Evolutionary conservation across 2,113 vertebrate species (phyloP).

Genomic region (Nothobranchius furzeri): DNA sequence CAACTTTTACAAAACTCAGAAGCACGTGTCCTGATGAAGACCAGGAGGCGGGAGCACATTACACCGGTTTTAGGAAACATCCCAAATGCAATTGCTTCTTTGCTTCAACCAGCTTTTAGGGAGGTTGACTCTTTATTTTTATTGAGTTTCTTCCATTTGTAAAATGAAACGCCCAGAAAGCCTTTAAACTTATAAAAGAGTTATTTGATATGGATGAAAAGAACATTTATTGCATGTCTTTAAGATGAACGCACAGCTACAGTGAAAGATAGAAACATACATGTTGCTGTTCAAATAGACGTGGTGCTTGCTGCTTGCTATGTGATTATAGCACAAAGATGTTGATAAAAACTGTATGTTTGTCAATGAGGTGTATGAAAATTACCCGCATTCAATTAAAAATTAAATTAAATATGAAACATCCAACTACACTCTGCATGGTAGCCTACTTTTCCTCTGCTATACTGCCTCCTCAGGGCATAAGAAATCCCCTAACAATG

Average conservation of each 20-base stretch:
- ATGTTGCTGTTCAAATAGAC: conserved; percentile 40
- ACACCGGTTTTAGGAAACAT: background rate
- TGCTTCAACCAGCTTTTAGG: background rate
- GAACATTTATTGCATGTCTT: conserved; percentile 24
- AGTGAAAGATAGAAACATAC: conserved; percentile 15
- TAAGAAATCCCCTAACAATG: conserved; percentile 51
- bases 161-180: conserved; percentile 7
- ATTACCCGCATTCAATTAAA: conserved; percentile 41
- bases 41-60: too few species aligned
- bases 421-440: background rate
- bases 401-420: conserved; percentile 39
- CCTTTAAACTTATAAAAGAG: background rate
- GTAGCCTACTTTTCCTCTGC: conserved; percentile 56
- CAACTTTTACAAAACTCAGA: too few species aligned
- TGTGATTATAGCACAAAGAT: conserved; percentile 58
- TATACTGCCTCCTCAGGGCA: conserved; percentile 44
- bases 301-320: conserved; percentile 28
- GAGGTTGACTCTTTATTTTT: background rate
- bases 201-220: conserved; percentile 40
- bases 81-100: conserved; percentile 11
- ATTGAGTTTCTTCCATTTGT: background rate
- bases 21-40: too few species aligned
- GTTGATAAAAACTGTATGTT: conserved; percentile 33
- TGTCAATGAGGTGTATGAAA: conserved; percentile 50
- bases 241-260: background rate